Percentiles rank a stretch among this genome's conserved stretches.
Evolutionary conservation across 2,113 vertebrate species (phyloP).

Genomic region (Nibea coibor): DNA sequence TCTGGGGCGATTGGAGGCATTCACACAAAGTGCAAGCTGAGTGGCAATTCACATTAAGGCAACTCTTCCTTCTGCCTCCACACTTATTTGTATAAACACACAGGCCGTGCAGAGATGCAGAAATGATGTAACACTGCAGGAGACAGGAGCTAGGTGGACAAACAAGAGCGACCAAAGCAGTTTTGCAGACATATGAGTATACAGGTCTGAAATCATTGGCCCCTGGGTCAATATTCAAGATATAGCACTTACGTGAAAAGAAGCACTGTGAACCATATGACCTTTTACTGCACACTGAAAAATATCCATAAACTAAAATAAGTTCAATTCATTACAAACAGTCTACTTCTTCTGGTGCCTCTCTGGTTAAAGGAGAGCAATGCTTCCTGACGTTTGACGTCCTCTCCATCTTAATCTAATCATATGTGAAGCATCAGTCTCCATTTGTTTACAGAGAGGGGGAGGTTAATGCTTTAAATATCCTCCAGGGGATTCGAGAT

Average conservation of each 20-base stretch:
- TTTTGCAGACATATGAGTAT: neutral
- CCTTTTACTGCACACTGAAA: neutral
- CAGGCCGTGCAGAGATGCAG: constrained; percentile 21
- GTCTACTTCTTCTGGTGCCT: neutral
- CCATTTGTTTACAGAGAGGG: neutral
- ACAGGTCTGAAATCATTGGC: neutral
- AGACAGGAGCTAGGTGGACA: constrained; percentile 4
- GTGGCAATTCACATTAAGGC: constrained; percentile 29
- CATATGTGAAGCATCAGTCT: constrained; percentile 1
- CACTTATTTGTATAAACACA: constrained; percentile 28
- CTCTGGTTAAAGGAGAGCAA: constrained; percentile 3
- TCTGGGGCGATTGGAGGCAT: constrained; percentile 14
- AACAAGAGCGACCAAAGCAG: neutral
- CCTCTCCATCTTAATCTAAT: constrained; percentile 26
- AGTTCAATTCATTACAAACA: constrained; percentile 5
- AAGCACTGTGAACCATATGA: neutral
- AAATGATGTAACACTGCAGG: constrained; percentile 35
- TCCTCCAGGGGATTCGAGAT: constrained; percentile 16
- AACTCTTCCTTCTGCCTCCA: constrained; percentile 8
- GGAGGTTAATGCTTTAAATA: constrained; percentile 29
- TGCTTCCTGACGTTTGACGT: neutral
- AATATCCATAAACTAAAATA: neutral
- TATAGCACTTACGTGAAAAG: constrained; percentile 1
- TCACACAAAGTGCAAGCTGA: constrained; percentile 21
- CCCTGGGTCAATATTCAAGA: constrained; percentile 6